Evolutionary conservation across 92 coral and sea anemone genomes (phyloP).

Genomic region (Umimayanthus kanabou): DNA sequence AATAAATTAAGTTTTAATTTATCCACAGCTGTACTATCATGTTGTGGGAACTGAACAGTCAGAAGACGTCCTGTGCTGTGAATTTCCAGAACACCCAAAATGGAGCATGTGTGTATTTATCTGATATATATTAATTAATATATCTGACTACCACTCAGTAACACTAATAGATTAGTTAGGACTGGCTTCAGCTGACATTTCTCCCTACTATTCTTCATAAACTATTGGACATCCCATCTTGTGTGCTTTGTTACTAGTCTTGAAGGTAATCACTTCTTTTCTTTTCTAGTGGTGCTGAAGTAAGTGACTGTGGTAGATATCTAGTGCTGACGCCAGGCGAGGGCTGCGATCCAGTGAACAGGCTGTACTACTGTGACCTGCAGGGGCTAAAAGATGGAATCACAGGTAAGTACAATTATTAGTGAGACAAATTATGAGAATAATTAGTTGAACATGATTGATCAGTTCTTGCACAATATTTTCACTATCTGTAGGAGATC

Average conservation of each 20-base stretch:
- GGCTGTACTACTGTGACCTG: constrained; percentile 88
- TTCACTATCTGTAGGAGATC: too few species aligned
- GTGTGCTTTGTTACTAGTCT: too few species aligned
- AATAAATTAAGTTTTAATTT: background rate
- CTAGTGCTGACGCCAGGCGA: constrained; percentile 75
- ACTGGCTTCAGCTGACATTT: too few species aligned
- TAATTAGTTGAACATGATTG: too few species aligned
- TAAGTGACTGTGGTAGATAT: constrained; percentile 94
- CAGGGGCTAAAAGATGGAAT: constrained; percentile 64
- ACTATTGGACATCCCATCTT: too few species aligned
- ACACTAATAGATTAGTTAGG: too few species aligned
- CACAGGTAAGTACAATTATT: constrained; percentile 51
- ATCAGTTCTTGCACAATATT: too few species aligned
- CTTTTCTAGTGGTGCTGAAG: constrained; percentile 83
- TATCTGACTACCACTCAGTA: background rate
- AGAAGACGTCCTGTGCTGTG: constrained; percentile 91
- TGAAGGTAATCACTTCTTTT: background rate
- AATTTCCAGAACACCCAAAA: constrained; percentile 93
- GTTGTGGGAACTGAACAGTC: constrained; percentile 81
- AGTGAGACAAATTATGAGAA: too few species aligned
- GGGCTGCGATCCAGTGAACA: constrained; percentile 94
- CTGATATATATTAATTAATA: background rate
- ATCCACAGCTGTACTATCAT: constrained; percentile 81
- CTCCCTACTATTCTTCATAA: too few species aligned
- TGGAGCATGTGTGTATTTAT: constrained; percentile 79